A percentile compares a stretch with the other conserved stretches of the same genome.
Evolutionary conservation across 2,888 invertebrate species (phyloP).

Genomic region (Mythimna ferrago): DNA sequence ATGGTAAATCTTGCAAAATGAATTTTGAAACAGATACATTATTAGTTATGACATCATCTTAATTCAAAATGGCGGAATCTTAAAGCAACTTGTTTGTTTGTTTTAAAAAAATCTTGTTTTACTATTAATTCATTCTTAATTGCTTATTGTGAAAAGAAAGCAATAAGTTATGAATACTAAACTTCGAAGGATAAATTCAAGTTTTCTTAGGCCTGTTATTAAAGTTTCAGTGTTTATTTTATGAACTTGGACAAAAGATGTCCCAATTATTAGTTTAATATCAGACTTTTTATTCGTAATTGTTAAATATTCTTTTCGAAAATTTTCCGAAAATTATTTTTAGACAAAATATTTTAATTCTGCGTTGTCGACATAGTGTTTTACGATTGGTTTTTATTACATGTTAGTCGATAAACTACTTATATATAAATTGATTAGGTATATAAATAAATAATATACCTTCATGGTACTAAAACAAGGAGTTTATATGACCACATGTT

Average conservation of each 20-base stretch:
- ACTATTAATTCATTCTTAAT: constrained; percentile 2
- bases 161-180: not conserved
- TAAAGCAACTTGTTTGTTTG: not conserved
- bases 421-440: not conserved
- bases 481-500: not conserved
- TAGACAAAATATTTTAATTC: not conserved
- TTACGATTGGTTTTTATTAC: not conserved
- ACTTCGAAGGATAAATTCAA: constrained; percentile 16
- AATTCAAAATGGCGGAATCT: too few species aligned
- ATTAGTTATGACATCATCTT: too few species aligned
- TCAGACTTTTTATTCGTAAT: not conserved
- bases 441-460: not conserved
- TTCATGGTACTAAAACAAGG: not conserved
- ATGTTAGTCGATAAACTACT: too few species aligned
- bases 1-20: too few species aligned
- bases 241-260: constrained; percentile 35
- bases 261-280: constrained; percentile 12
- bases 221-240: constrained; percentile 36
- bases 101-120: not conserved
- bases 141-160: not conserved
- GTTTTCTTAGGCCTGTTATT: constrained; percentile 23
- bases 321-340: not conserved
- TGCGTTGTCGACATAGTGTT: not conserved
- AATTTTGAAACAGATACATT: too few species aligned
- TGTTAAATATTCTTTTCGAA: not conserved